Evolutionary conservation across 2,888 invertebrate genomes (phyloP), one percentile per base, ranked within the genome.

Genomic region (Pollenia angustigena): DNA sequence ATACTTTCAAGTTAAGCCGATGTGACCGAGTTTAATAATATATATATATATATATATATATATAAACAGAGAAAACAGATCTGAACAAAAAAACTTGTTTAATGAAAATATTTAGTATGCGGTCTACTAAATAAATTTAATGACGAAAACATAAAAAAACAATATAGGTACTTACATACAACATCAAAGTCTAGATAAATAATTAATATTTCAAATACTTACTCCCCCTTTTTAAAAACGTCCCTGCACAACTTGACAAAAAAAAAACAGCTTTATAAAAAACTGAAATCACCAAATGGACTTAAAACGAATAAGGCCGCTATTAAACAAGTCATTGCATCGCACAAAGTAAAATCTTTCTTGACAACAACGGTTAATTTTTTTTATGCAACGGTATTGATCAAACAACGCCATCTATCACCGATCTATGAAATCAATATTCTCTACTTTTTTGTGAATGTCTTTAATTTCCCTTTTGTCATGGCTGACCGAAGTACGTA

Each of bases 391-490:
- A 81, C 58, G 74, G 60, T 23, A 54, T 76, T 54, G 62, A 80
- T 64, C 86, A 81, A 80, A 81, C 83, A 83, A 81, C 83, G 83
- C 84, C 86, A 87, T 81, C 86, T 87, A 87, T 83, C 80, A 78
- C 60, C 48, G 48, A 81, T 81, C 86, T 84, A 87, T 84, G 75
- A 81, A 87, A 87, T 87, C 84, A 84, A 84, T 79, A 66, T 64
- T 52, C 58, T 76, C 4, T n/a, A 48, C 60, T 78, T 75, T 54
- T n/a, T 76, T 76, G 48, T 52, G 48, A 72, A 68, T 72, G 81
- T 78, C 76, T 84, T 72, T 18, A 80, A 76, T 72, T 76, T 81
- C 66, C 40, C 62, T 81, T 79, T 76, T 60, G 66, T 68, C 69
- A 78, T 54, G 81, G 52, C 72, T 84, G 83, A 83, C 76, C 83